A percentile compares a stretch with the other conserved stretches of the same genome.
phyloP scores from a whole-genome alignment of 2,113 vertebrate genomes.

The Grus americana region DNA sequence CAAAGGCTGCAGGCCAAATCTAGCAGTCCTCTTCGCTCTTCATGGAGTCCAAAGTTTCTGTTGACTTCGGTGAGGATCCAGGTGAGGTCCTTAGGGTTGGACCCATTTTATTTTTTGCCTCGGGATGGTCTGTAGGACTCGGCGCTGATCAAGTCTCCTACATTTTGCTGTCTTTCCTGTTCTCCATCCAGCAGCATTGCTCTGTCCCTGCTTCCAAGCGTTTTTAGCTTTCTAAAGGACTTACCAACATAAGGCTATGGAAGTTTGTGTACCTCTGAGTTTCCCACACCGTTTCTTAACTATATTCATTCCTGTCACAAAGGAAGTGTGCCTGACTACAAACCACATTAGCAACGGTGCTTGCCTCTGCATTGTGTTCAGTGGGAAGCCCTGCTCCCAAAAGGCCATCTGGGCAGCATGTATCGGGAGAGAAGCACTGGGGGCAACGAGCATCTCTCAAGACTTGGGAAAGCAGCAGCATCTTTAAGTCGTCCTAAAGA shows the following conservation, averaged over 20 bases:
- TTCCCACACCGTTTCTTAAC: constrained; percentile 79
- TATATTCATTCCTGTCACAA: constrained; percentile 74
- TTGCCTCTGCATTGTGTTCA: constrained; percentile 77
- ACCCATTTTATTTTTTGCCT: neutral
- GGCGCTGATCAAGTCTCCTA: neutral
- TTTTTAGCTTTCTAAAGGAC: neutral
- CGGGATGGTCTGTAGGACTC: neutral
- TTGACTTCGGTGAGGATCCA: neutral
- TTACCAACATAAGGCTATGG: constrained; percentile 8
- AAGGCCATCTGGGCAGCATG: constrained; percentile 84
- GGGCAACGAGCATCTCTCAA: neutral
- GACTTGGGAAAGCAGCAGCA: neutral
- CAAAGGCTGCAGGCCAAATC: neutral
- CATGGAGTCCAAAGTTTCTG: neutral
- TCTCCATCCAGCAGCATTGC: neutral
- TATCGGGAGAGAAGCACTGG: neutral
- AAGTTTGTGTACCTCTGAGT: constrained; percentile 10
- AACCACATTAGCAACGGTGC: constrained; percentile 75
- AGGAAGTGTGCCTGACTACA: constrained; percentile 85
- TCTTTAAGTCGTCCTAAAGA: neutral
- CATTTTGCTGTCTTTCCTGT: neutral
- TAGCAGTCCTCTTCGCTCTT: neutral
- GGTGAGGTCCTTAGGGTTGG: neutral
- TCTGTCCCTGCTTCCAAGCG: neutral
- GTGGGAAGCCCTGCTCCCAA: constrained; percentile 74